Base-by-base conservation (phyloP, 2,888 invertebrate genomes). In the Eucriotettix oculatus region DNA sequence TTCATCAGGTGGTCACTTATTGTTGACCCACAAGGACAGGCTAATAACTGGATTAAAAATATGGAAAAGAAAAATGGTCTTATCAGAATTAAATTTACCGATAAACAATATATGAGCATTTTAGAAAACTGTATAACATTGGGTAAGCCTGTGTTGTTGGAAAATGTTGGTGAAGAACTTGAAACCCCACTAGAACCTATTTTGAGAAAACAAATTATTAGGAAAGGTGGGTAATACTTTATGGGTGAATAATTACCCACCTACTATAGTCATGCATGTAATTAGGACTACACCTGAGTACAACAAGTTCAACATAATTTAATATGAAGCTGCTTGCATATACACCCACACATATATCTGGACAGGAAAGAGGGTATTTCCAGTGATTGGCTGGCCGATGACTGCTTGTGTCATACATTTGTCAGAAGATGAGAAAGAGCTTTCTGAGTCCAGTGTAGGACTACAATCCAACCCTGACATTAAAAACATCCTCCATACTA, bases 11-110 rank as follows among this genome's bases (percentile, higher is more conserved):
- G 85, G 86, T 89, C 90, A 10, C 75, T 91, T 64, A 80, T 90
- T 68, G 83, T 91, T 60, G 90, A 91, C 75, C 90, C 90, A 1
- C 89, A 90, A 74, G 83, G 84, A 52, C 90, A 90, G 73, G 90
- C 90, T 1, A 88, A 87, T 72, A 85, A 84, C 70, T 91, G 90
- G 90, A 83, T 90, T 29, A 87, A 87, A 74, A 85, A 83, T 64
- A 85, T 88, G 83, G 90, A 90, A 73, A 87, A 85, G 69, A 73
- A 77, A 1, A 84, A 83, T 70, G 82, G 82, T 63, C 72, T 90
- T 58, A 79, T 82, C 67, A 77, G 87, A 5, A 77, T 90, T 40
- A 88, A 87, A 70, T 82, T 89, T 68, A 81, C 85, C 0, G 86
- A 89, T 71, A 74, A 80, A 0, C 83, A 85, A 73, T 90, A 87